A percentile compares a stretch with the other conserved stretches of the same genome.
Conservation (phyloP, 2,888 invertebrate genomes). For the Ellobium chinense region DNA sequence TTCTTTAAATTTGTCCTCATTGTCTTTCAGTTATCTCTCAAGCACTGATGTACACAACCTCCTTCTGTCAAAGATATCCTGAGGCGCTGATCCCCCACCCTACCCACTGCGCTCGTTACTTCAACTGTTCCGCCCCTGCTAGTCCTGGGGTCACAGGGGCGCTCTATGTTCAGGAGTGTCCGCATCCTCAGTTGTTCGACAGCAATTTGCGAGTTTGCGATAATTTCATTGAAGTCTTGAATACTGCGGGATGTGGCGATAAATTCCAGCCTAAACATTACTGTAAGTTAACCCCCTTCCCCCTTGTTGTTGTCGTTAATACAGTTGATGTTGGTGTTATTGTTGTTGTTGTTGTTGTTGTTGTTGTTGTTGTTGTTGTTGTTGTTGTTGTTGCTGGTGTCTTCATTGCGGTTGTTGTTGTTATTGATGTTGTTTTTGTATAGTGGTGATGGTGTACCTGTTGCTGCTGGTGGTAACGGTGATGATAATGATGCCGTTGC, state of each 20-base stretch:
- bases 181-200: constrained; percentile 61
- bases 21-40: constrained; percentile 24
- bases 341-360: background rate
- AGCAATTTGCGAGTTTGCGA: constrained; percentile 56
- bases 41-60: constrained; percentile 36
- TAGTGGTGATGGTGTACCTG: background rate
- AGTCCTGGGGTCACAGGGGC: background rate
- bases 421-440: background rate
- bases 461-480: background rate
- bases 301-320: too few species aligned
- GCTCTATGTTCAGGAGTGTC: constrained; percentile 56
- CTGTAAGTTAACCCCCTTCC: constrained; percentile 27
- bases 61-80: constrained; percentile 58
- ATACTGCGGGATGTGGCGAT: constrained; percentile 33
- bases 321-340: background rate
- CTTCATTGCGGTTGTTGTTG: background rate
- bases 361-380: background rate
- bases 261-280: constrained; percentile 41
- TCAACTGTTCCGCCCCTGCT: constrained; percentile 55
- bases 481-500: too few species aligned
- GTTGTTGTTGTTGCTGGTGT: background rate
- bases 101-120: constrained; percentile 65
- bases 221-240: constrained; percentile 53
- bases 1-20: background rate
- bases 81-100: constrained; percentile 58